Evolutionary conservation across 2,888 invertebrate genomes (phyloP).

Genomic region (Lysandra coridon): DNA sequence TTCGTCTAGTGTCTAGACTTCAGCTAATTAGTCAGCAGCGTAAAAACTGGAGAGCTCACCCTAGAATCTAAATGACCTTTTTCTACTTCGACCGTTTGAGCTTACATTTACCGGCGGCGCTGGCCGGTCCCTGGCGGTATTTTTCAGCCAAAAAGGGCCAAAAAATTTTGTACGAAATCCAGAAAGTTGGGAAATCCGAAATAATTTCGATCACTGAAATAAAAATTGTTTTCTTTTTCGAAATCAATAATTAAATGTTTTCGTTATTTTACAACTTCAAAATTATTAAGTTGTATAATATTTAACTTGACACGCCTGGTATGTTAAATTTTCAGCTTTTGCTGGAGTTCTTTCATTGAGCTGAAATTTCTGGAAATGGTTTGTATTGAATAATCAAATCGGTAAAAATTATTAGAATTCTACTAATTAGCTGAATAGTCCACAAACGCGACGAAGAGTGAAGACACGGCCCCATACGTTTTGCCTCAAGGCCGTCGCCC

Average conservation of each 20-base stretch:
- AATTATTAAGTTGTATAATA: no score
- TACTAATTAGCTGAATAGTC: neutral
- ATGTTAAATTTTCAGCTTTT: no score
- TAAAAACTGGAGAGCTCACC: neutral
- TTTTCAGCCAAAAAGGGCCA: neutral
- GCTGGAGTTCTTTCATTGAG: no score
- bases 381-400: no score
- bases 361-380: no score
- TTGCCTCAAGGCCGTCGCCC: neutral
- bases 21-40: neutral
- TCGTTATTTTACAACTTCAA: no score
- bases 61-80: neutral
- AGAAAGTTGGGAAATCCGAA: neutral
- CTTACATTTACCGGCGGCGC: neutral
- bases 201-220: neutral
- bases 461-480: neutral
- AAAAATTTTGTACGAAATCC: neutral
- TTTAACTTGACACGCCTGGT: no score
- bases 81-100: neutral
- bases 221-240: neutral
- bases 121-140: neutral
- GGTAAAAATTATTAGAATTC: no score
- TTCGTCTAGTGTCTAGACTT: conserved; percentile 8
- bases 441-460: neutral
- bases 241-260: neutral